These are phyloP conservation scores for Drosophila anomalata DNA, from an alignment of 2,888 invertebrate genomes.

Conservation along the genomic window DNA sequence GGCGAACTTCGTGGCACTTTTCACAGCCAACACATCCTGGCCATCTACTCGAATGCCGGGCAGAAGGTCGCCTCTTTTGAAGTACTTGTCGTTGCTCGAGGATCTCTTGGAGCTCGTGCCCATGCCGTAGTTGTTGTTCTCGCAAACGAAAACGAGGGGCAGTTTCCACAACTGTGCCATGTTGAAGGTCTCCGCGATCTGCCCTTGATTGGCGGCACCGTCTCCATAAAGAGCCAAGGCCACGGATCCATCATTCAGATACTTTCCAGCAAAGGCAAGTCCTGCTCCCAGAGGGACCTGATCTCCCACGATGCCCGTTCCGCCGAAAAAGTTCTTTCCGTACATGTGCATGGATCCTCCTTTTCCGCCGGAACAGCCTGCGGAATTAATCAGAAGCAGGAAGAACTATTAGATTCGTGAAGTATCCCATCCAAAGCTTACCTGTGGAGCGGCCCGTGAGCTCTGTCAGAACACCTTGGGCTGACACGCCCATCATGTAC, in stretches of 20 bases:
- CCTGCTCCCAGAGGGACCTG: conserved; percentile 99
- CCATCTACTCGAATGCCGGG: conserved; percentile 99
- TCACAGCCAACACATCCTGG: conserved; percentile 97
- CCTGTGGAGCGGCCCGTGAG: conserved; percentile 91
- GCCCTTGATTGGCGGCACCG: conserved; percentile 97
- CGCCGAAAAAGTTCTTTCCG: conserved; percentile 94
- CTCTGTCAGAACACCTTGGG: conserved; percentile 92
- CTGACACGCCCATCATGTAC: conserved; percentile 93
- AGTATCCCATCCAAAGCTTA: background rate
- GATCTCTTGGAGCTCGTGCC: conserved; percentile 95
- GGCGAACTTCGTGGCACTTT: conserved; percentile 92
- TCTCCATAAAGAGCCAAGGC: conserved; percentile 96
- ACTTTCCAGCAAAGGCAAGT: conserved; percentile 95
- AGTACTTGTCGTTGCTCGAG: conserved; percentile 94
- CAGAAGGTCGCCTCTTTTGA: conserved; percentile 95
- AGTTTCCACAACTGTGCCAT: conserved; percentile 97
- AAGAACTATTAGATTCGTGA: background rate
- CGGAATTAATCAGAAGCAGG: background rate
- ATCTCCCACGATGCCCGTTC: conserved; percentile 99
- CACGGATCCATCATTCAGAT: conserved; percentile 92
- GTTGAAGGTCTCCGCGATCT: conserved; percentile 95
- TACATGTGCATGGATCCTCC: conserved; percentile 99
- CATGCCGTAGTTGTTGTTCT: conserved; percentile 99
- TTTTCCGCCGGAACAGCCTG: conserved; percentile 95
- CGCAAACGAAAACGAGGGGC: conserved; percentile 97